Base-by-base conservation (phyloP, 2,888 invertebrate species). In the Eupithecia subumbrata region DNA sequence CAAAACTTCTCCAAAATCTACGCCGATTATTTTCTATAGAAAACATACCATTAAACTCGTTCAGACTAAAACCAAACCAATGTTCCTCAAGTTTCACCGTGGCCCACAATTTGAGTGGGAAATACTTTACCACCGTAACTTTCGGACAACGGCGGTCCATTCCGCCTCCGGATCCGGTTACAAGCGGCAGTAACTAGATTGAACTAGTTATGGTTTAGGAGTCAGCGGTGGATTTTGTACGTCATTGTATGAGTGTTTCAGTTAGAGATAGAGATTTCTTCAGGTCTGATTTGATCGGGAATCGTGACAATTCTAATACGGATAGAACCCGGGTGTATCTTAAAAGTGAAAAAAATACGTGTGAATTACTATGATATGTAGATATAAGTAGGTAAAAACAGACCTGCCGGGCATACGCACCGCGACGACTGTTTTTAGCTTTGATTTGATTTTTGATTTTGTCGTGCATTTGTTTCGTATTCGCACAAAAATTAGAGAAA, bases 91-190 rank as follows among this genome's bases (percentile, higher is more conserved):
- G 69, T 52, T 18, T 30, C 69, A n/a, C 18, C 40, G 14, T n/a
- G 22, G 68, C 16, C 64, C 68, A 60, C 73, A 76, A 71, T 70
- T 71, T 70, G 45, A 48, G 63, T 68, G 25, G 71, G 71, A 72
- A 74, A 70, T 69, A 76, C 76, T 79, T 77, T 69, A 34, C 64
- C 75, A 43, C 69, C 71, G 72, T 76, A 81, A 81, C 78, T 81
- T 79, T 72, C 52, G 72, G 74, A 80, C 77, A 79, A 40, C 73
- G 76, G 56, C 56, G 63, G 75, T 74, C 77, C 79, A 79, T 77
- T 75, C 52, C 75, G 69, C 69, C 52, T 37, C 72, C 56, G 72
- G 76, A 76, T 80, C 76, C 75, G 63, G 80, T 78, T 80, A 79
- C 77, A 77, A 72, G 74, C 76, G 63, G 72, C 75, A 34, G 56